These are phyloP conservation scores for Alectura lathami DNA, from an alignment of 2,113 vertebrate genomes.

Conservation along the genomic window DNA sequence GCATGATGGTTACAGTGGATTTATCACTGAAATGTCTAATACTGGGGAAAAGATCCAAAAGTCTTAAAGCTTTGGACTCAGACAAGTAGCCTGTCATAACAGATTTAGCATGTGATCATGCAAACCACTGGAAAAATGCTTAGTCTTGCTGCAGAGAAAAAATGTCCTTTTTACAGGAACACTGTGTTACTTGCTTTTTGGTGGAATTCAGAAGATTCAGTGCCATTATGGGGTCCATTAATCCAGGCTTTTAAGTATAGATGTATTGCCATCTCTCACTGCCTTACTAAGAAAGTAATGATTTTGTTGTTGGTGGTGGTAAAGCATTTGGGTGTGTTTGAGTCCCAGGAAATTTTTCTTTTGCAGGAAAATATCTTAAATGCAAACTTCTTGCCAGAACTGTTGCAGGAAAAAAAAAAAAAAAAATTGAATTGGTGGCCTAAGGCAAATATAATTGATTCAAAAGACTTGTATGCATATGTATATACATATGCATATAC, in stretches of 20 bases:
- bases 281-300: background rate
- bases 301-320: background rate
- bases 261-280: background rate
- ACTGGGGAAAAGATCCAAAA: background rate
- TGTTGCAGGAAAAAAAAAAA: background rate
- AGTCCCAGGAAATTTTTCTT: background rate
- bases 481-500: accelerated
- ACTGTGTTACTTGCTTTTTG: background rate
- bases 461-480: background rate
- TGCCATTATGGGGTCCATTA: background rate
- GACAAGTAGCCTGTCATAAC: conserved; percentile 26
- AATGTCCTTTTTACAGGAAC: background rate
- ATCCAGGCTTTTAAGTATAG: background rate
- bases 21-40: background rate
- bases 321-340: background rate
- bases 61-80: background rate
- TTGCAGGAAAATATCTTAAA: background rate
- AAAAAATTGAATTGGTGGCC: background rate
- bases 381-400: background rate
- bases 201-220: background rate
- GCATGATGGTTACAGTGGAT: background rate
- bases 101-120: conserved; percentile 39
- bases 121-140: conserved; percentile 6
- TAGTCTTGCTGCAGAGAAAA: background rate
- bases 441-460: background rate